phyloP scores from a whole-genome alignment of 2,888 invertebrate species.

The Penaeus monodon region DNA sequence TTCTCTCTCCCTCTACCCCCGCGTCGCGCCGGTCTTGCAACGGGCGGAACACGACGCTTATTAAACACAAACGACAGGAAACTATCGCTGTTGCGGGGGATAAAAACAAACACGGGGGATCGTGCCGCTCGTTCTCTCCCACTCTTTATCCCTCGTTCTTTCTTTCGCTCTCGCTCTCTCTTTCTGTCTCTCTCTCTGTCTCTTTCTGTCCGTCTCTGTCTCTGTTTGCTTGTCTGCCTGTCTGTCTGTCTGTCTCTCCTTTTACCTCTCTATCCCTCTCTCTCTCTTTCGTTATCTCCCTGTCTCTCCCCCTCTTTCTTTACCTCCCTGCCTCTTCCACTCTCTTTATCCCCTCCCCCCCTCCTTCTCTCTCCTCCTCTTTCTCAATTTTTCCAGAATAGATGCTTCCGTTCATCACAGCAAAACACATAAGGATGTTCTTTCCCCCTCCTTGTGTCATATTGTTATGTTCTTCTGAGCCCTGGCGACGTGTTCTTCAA shows the following conservation, averaged over 20 bases:
- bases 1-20: not conserved
- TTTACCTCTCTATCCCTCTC: not conserved
- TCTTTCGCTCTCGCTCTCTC: not conserved
- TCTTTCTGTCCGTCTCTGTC: not conserved
- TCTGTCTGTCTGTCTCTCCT: not conserved
- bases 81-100: too few species aligned
- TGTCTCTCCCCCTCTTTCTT: not conserved
- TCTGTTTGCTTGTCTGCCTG: not conserved
- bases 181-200: not conserved
- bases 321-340: not conserved
- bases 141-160: not conserved
- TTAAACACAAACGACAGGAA: too few species aligned
- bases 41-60: too few species aligned
- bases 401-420: too few species aligned
- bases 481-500: too few species aligned
- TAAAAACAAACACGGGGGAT: too few species aligned
- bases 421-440: too few species aligned
- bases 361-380: not conserved
- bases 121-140: not conserved
- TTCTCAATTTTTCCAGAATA: not conserved
- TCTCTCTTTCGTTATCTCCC: not conserved
- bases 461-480: too few species aligned
- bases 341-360: not conserved
- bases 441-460: too few species aligned
- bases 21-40: not conserved